phyloP scores from a whole-genome alignment of 2,113 vertebrate genomes.

The Holacanthus passer region DNA sequence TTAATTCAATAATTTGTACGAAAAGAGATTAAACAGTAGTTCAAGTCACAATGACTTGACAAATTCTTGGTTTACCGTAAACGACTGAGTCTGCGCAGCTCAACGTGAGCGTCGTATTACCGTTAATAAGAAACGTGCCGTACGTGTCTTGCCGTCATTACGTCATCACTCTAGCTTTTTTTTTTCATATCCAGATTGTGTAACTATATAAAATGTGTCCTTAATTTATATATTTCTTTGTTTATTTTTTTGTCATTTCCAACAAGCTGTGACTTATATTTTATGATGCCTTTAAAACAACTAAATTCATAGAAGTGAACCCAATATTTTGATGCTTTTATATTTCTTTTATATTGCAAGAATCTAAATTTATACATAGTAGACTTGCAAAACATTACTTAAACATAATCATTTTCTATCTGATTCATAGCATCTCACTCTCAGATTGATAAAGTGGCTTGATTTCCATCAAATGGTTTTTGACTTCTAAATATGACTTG shows the following conservation, averaged over 20 bases:
- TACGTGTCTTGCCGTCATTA: background rate
- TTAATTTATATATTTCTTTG: background rate
- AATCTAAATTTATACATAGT: no score
- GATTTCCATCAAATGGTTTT: background rate
- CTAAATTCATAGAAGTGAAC: background rate
- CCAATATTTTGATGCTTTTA: background rate
- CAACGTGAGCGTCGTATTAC: background rate
- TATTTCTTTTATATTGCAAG: background rate
- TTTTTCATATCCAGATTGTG: background rate
- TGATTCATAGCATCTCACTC: no score
- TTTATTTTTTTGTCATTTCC: no score
- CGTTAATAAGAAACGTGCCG: accelerated
- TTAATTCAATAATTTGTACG: background rate
- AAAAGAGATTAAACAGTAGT: no score
- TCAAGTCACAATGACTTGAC: slow-evolving; percentile 78
- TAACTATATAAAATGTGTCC: background rate
- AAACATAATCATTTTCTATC: no score
- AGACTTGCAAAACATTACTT: no score
- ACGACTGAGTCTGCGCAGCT: background rate
- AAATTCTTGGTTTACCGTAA: slow-evolving; percentile 56
- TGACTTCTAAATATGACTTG: background rate
- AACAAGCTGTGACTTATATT: background rate
- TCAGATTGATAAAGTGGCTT: no score
- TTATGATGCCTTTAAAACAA: background rate
- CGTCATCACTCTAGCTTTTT: background rate